phyloP scores from a whole-genome alignment of 2,888 invertebrate genomes.

The Mythimna ferrago region DNA sequence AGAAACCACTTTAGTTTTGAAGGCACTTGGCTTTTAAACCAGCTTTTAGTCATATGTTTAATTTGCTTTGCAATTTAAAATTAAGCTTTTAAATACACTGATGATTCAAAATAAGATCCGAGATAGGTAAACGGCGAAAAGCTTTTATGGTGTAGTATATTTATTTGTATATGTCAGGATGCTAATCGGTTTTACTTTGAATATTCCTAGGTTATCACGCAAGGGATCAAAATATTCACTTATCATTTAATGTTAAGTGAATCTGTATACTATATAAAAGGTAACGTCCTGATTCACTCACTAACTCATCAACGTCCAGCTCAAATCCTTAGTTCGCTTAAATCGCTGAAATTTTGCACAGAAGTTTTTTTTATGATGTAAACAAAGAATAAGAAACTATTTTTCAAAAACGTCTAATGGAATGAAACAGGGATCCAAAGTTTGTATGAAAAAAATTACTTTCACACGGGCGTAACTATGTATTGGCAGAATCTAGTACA shows the following conservation, averaged over 20 bases:
- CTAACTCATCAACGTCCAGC: background rate
- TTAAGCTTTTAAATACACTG: slow-evolving; percentile 40
- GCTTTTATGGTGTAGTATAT: background rate
- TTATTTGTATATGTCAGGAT: background rate
- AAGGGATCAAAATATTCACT: background rate
- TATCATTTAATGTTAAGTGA: too few species aligned
- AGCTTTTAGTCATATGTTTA: slow-evolving; percentile 38
- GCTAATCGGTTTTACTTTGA: slow-evolving; percentile 1
- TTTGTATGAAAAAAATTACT: too few species aligned
- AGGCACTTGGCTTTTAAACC: slow-evolving; percentile 48
- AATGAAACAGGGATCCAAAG: too few species aligned
- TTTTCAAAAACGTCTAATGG: too few species aligned
- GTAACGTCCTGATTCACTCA: too few species aligned
- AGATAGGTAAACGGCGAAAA: slow-evolving; percentile 23
- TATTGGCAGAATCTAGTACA: too few species aligned
- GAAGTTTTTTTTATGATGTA: too few species aligned
- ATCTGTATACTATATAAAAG: too few species aligned
- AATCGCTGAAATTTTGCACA: too few species aligned
- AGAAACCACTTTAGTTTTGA: slow-evolving; percentile 61
- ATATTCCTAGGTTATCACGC: background rate
- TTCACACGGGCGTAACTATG: too few species aligned
- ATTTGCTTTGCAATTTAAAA: slow-evolving; percentile 47
- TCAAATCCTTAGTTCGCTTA: too few species aligned
- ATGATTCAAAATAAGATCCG: slow-evolving; percentile 37
- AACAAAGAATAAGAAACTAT: too few species aligned